Conservation (phyloP, 2,797 vertebrate species). For the Microhierax caerulescens region DNA sequence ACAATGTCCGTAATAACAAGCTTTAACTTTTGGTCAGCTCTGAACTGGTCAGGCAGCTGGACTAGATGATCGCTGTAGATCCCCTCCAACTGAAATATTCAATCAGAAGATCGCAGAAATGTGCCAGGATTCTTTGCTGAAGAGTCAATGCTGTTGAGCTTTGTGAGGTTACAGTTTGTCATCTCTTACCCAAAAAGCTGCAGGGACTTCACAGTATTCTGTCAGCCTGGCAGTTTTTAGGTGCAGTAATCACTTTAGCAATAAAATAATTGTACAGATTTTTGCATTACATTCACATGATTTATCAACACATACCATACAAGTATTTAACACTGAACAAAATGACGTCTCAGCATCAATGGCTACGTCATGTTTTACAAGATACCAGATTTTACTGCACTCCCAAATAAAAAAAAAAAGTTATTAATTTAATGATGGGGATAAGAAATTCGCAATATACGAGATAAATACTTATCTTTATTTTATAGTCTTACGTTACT, state of each 20-base stretch:
- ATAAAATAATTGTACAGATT: background rate
- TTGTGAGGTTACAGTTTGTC: background rate
- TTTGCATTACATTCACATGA: background rate
- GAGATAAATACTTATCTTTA: background rate
- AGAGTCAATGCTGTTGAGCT: background rate
- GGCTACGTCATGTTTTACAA: background rate
- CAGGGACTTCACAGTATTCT: background rate
- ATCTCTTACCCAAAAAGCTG: background rate
- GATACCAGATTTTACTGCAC: background rate
- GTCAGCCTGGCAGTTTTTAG: background rate
- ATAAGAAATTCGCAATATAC: background rate
- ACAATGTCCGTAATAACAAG: background rate
- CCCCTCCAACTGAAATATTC: background rate
- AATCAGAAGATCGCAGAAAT: background rate
- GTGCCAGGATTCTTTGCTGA: background rate
- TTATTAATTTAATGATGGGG: background rate
- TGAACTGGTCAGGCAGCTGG: background rate
- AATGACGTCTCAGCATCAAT: background rate
- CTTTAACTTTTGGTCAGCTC: background rate
- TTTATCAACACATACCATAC: background rate
- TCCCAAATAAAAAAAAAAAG: background rate
- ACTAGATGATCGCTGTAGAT: background rate
- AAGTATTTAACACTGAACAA: background rate
- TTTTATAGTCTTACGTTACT: background rate
- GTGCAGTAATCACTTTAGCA: background rate